These are phyloP conservation scores for Rhegmatorhina hoffmannsi DNA, from an alignment of 2,113 vertebrate genomes.

Conservation along the genomic window DNA sequence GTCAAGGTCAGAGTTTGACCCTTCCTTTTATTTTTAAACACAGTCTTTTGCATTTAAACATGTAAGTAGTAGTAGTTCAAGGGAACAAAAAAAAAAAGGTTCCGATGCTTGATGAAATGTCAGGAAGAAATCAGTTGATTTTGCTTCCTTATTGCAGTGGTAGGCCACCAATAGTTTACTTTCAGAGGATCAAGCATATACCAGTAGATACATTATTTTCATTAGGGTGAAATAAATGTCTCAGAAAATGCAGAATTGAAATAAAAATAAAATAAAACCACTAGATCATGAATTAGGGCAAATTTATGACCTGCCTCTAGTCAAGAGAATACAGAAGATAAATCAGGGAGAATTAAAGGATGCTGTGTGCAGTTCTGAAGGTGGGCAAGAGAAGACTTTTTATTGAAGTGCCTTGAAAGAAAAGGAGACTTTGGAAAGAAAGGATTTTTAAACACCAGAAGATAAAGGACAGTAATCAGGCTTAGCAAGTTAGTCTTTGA, in stretches of 20 bases:
- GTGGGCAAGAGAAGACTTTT: not conserved
- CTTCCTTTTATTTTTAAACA: constrained; percentile 57
- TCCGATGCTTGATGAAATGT: not conserved
- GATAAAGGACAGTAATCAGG: constrained; percentile 8
- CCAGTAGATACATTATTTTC: not conserved
- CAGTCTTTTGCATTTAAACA: constrained; percentile 10
- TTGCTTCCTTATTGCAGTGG: not conserved
- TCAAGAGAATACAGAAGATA: not conserved
- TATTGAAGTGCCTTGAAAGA: constrained; percentile 7
- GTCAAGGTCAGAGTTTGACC: constrained; percentile 52
- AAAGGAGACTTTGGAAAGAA: not conserved
- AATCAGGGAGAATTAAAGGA: not conserved
- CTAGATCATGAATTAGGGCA: not conserved
- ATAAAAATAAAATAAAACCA: not conserved
- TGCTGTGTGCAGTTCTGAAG: not conserved
- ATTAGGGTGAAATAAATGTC: not conserved
- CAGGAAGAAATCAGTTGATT: not conserved
- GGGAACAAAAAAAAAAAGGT: not conserved
- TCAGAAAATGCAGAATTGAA: not conserved
- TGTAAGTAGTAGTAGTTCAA: not conserved
- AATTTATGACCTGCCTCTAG: not conserved
- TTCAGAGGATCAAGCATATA: not conserved
- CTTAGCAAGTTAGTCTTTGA: constrained; percentile 26
- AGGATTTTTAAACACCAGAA: constrained; percentile 6
- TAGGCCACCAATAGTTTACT: not conserved